Percentiles rank a stretch among this genome's conserved stretches.
Conservation (phyloP, 2,113 vertebrate species). For the Abramis brama region DNA sequence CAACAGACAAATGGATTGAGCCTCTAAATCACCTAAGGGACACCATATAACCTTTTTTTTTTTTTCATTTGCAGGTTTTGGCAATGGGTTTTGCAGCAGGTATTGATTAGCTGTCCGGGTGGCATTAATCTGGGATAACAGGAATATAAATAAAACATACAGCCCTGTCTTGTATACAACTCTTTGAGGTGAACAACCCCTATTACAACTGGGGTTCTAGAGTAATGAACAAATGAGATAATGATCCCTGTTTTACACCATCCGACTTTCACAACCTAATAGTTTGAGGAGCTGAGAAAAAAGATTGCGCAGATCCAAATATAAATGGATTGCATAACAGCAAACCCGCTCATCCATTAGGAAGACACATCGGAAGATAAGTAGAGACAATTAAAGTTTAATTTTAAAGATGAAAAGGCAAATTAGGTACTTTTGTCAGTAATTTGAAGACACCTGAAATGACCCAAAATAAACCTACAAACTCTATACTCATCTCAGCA, state of each 20-base stretch:
- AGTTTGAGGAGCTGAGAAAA: background rate
- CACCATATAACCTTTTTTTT: slow-evolving; percentile 20
- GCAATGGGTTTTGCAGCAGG: slow-evolving; percentile 41
- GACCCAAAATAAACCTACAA: slow-evolving; percentile 43
- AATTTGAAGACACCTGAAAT: slow-evolving; percentile 43
- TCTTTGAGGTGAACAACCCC: slow-evolving; percentile 1
- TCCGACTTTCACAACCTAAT: background rate
- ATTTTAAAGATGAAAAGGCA: slow-evolving; percentile 19
- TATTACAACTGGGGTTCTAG: slow-evolving; percentile 1
- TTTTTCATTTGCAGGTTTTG: slow-evolving; percentile 21
- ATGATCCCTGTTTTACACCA: background rate
- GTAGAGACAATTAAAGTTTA: slow-evolving; percentile 30
- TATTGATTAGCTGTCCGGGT: slow-evolving; percentile 50
- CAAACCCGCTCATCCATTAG: background rate
- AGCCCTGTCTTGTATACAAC: slow-evolving; percentile 17
- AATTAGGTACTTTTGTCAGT: slow-evolving; percentile 42
- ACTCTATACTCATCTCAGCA: slow-evolving; percentile 46
- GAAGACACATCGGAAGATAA: background rate
- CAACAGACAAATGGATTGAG: slow-evolving; percentile 6
- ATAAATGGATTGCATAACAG: background rate
- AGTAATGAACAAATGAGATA: slow-evolving; percentile 10
- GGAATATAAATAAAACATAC: slow-evolving; percentile 54
- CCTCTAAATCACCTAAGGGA: slow-evolving; percentile 25
- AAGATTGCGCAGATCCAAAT: background rate
- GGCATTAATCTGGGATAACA: slow-evolving; percentile 44